Percentiles rank a stretch among this genome's conserved stretches.
Conservation (phyloP, 2,113 vertebrate species). For the Semicossyphus pulcher region DNA sequence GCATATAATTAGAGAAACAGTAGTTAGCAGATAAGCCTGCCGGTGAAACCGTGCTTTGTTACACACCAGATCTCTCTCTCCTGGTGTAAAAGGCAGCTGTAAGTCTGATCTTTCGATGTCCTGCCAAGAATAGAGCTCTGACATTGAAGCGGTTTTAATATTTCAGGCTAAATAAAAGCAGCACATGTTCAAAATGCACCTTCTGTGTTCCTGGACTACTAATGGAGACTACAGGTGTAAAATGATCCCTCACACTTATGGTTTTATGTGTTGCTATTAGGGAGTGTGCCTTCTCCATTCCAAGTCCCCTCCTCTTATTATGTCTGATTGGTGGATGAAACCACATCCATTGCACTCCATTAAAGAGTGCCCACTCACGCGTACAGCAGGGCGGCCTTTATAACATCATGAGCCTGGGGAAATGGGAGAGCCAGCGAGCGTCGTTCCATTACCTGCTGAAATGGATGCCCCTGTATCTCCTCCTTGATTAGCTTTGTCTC, state of each 20-base stretch:
- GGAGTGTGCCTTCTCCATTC: constrained; percentile 41
- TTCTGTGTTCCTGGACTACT: neutral
- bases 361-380: constrained; percentile 67
- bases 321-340: constrained; percentile 51
- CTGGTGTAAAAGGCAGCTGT: constrained; percentile 28
- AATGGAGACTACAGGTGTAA: constrained; percentile 31
- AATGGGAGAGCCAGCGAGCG: constrained; percentile 66
- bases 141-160: neutral
- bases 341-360: constrained; percentile 68
- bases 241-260: constrained; percentile 42
- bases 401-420: constrained; percentile 69
- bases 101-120: constrained; percentile 27
- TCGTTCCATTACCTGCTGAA: constrained; percentile 80
- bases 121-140: constrained; percentile 1
- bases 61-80: constrained; percentile 57
- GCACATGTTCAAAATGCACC: constrained; percentile 21
- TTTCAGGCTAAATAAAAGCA: constrained; percentile 5
- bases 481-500: constrained; percentile 84
- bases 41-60: constrained; percentile 86
- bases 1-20: constrained; percentile 92
- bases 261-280: constrained; percentile 49
- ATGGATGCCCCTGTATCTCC: constrained; percentile 80
- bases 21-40: constrained; percentile 85
- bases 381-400: constrained; percentile 67
- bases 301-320: constrained; percentile 4